phyloP scores from a whole-genome alignment of 2,888 invertebrate genomes.

The Oeneis ivallda region DNA sequence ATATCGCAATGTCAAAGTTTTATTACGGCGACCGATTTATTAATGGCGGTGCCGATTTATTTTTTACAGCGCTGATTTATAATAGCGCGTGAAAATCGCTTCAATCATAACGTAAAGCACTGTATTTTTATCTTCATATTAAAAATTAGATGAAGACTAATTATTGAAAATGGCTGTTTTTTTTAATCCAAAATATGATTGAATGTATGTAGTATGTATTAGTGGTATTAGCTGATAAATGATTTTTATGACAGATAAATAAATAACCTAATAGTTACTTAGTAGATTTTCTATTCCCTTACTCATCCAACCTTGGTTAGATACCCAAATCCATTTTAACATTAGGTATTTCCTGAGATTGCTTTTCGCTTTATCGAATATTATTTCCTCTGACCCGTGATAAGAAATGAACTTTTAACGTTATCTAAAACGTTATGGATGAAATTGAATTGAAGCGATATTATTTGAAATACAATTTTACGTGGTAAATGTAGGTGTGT shows the following conservation, averaged over 20 bases:
- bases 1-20: background rate
- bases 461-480: no score
- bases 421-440: constrained; percentile 11
- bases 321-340: constrained; percentile 1
- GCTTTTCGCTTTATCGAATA: constrained; percentile 17
- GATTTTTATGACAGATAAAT: background rate
- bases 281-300: background rate
- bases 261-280: no score
- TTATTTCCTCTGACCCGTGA: constrained; percentile 6
- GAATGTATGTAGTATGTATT: no score
- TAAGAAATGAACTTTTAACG: constrained; percentile 11
- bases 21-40: background rate
- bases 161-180: no score
- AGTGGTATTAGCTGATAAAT: background rate
- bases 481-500: no score
- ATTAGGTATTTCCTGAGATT: constrained; percentile 11
- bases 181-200: no score
- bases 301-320: background rate
- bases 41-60: background rate
- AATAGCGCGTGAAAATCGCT: no score
- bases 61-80: background rate
- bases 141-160: no score
- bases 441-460: constrained; percentile 26
- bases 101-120: background rate
- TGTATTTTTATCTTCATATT: no score